phyloP scores from a whole-genome alignment of 1,140 invertebrate genomes.

The Drosophila oshimai region DNA sequence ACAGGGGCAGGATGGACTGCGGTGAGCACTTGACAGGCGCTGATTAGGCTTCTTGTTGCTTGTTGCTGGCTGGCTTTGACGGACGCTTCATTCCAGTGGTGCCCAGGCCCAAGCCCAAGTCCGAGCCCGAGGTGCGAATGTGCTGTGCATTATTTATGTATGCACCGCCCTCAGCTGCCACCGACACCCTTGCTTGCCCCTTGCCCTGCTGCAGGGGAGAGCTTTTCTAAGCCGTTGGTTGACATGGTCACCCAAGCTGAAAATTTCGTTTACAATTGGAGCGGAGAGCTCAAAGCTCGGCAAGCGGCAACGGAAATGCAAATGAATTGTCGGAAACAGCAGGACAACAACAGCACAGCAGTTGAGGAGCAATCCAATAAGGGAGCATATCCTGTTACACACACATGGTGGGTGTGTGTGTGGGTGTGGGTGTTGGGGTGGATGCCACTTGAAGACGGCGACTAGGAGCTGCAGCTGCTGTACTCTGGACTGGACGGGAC shows the following conservation, averaged over 20 bases:
- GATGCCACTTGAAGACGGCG: slow-evolving; percentile 1
- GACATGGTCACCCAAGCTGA: slow-evolving; percentile 31
- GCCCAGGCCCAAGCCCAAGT: no score
- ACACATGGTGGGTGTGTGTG: not conserved
- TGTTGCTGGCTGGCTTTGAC: slow-evolving; percentile 14
- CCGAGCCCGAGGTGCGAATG: slow-evolving; percentile 29
- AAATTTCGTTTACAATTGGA: slow-evolving; percentile 33
- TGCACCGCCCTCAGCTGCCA: not conserved
- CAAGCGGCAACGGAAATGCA: slow-evolving; percentile 42
- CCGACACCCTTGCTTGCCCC: not conserved
- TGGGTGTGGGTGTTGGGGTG: not conserved
- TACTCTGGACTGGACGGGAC: no score
- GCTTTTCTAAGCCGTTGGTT: slow-evolving; percentile 26
- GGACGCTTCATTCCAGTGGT: slow-evolving; percentile 6
- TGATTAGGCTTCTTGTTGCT: slow-evolving; percentile 42
- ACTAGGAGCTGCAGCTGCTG: slow-evolving; percentile 10
- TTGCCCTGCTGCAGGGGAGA: not conserved
- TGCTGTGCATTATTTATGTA: slow-evolving; percentile 32
- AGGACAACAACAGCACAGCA: slow-evolving; percentile 24
- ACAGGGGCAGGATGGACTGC: not conserved
- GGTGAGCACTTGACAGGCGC: slow-evolving; percentile 35
- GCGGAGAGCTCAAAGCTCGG: slow-evolving; percentile 14
- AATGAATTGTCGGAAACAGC: slow-evolving; percentile 61
- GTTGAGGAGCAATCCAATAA: slow-evolving; percentile 39
- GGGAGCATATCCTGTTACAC: slow-evolving; percentile 37